Evolutionary conservation across 2,888 invertebrate species (phyloP).

Genomic region (Tholera decimalis): DNA sequence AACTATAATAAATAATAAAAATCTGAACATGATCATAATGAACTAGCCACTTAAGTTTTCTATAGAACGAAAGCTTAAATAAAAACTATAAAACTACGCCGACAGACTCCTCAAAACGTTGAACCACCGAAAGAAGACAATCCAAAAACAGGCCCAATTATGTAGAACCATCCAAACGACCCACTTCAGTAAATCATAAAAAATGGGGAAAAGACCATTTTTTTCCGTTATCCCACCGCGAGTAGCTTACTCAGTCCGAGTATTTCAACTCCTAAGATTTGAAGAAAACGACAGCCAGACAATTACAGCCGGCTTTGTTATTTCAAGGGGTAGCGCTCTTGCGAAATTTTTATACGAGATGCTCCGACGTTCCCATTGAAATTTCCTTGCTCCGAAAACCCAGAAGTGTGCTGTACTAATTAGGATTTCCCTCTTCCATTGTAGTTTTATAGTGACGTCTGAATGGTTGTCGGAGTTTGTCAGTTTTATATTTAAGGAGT

Average conservation of each 20-base stretch:
- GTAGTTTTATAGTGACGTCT: constrained; percentile 22
- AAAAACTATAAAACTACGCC: constrained; percentile 7
- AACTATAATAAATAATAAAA: too few species aligned
- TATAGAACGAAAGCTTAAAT: background rate
- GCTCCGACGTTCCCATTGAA: constrained; percentile 51
- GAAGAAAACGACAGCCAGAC: constrained; percentile 61
- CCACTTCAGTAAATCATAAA: constrained; percentile 61
- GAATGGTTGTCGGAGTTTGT: constrained; percentile 26
- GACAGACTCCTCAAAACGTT: constrained; percentile 18
- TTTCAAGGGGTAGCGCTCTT: constrained; percentile 61
- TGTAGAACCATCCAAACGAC: constrained; percentile 57
- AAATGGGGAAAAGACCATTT: constrained; percentile 57
- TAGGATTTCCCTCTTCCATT: constrained; percentile 50
- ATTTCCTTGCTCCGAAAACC: constrained; percentile 55
- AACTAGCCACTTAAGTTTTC: background rate
- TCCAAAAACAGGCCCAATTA: constrained; percentile 58
- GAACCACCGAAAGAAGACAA: constrained; percentile 37
- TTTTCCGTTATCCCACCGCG: constrained; percentile 54
- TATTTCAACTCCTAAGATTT: constrained; percentile 57
- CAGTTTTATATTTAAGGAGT: constrained; percentile 13
- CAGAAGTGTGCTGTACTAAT: constrained; percentile 57
- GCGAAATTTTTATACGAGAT: constrained; percentile 52
- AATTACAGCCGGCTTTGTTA: constrained; percentile 69
- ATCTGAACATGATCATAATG: background rate
- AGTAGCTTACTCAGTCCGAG: constrained; percentile 56